These are phyloP conservation scores for Epinotia demarniana DNA, from an alignment of 2,888 invertebrate species.

Conservation along the genomic window DNA sequence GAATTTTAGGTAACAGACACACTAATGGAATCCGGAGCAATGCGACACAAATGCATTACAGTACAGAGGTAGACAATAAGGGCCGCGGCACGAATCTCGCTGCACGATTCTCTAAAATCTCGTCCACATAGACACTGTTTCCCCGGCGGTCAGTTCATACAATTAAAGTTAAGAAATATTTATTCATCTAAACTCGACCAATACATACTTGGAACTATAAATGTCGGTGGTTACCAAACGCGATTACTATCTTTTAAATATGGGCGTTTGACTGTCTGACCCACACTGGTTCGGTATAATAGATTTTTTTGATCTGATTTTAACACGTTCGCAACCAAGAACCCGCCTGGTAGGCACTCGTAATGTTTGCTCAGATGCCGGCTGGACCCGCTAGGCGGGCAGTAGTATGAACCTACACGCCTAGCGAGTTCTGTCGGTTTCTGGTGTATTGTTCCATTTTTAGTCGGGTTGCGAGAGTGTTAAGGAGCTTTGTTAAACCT, in stretches of 20 bases:
- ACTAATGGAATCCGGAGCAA: slow-evolving; percentile 29
- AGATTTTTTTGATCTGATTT: no score
- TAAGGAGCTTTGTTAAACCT: no score
- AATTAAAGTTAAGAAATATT: slow-evolving; percentile 29
- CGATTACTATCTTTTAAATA: slow-evolving; percentile 34
- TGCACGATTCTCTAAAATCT: slow-evolving; percentile 32
- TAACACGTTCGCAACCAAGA: no score
- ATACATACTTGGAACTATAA: slow-evolving; percentile 9
- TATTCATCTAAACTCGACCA: slow-evolving; percentile 9
- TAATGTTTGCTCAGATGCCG: no score
- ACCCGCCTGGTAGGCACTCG: no score
- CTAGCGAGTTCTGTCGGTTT: no score
- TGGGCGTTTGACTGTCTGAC: slow-evolving; percentile 11
- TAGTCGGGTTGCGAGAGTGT: no score
- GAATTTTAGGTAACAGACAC: slow-evolving; percentile 30
- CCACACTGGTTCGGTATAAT: background rate
- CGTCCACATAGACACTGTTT: slow-evolving; percentile 1
- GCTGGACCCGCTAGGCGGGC: no score
- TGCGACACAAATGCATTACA: slow-evolving; percentile 37
- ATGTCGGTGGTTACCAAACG: slow-evolving; percentile 11
- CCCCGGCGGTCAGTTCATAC: background rate
- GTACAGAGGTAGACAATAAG: slow-evolving; percentile 14
- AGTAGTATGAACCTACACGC: no score
- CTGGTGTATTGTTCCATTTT: no score
- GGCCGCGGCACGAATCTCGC: slow-evolving; percentile 24